These are phyloP conservation scores for Paramuricea clavata DNA, from an alignment of 92 coral and sea anemone species.

Conservation along the genomic window DNA sequence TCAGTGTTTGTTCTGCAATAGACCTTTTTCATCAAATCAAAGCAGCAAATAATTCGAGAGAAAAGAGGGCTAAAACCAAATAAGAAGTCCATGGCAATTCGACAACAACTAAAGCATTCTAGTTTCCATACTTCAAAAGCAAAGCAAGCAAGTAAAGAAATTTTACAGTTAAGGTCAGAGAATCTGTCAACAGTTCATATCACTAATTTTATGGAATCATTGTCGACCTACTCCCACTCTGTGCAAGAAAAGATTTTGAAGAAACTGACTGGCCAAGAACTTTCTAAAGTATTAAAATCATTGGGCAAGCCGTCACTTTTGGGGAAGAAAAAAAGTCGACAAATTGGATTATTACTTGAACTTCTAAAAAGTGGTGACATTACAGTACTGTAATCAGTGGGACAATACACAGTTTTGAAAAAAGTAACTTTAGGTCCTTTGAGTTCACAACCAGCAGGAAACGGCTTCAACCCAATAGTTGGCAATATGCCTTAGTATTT, in stretches of 20 bases:
- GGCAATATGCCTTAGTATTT: too few relatives aligned
- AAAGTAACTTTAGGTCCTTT: too few relatives aligned
- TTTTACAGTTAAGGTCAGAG: slow-evolving; percentile 22
- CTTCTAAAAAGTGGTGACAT: too few relatives aligned
- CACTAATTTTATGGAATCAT: neutral
- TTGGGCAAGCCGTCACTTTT: too few relatives aligned
- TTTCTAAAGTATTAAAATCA: too few relatives aligned
- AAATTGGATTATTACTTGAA: too few relatives aligned
- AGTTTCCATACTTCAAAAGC: neutral
- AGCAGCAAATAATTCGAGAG: slow-evolving; percentile 14
- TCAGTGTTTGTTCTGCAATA: slow-evolving; percentile 28
- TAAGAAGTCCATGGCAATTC: slow-evolving; percentile 22
- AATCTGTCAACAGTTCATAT: neutral
- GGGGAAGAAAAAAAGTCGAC: too few relatives aligned
- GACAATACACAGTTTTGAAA: neutral
- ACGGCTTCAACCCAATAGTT: too few relatives aligned
- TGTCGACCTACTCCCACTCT: neutral
- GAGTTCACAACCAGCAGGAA: too few relatives aligned
- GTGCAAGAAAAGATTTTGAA: neutral
- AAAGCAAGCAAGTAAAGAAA: slow-evolving; percentile 1
- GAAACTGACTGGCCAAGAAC: neutral
- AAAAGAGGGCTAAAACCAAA: slow-evolving; percentile 8
- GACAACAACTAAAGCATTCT: slow-evolving; percentile 16
- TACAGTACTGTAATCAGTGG: too few relatives aligned
- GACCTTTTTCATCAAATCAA: neutral